Conservation (phyloP, 2,888 invertebrate genomes). For the Gymnocheta viridis region DNA sequence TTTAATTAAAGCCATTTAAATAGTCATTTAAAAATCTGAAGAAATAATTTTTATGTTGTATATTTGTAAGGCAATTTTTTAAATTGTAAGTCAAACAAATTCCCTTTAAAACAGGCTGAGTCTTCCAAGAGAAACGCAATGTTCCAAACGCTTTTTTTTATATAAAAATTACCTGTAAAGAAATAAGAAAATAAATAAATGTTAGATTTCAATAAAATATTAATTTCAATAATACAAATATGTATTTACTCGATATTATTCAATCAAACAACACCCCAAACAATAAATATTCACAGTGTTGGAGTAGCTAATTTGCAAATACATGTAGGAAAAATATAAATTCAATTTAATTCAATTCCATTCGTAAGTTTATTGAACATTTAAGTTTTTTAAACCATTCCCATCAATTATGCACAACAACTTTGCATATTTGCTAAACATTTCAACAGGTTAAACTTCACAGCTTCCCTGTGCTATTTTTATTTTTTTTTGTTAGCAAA, state of each 20-base stretch:
- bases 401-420: background rate
- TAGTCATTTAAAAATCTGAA: background rate
- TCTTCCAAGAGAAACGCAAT: background rate
- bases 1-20: background rate
- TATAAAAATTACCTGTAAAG: slow-evolving; percentile 52
- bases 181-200: slow-evolving; percentile 10
- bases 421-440: slow-evolving; percentile 6
- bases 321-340: too few species aligned
- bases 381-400: background rate
- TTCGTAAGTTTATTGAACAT: background rate
- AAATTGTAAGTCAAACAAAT: background rate
- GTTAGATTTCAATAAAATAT: too few species aligned
- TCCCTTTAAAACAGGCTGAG: background rate
- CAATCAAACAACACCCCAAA: too few species aligned
- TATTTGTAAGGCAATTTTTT: background rate
- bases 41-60: too few species aligned
- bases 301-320: too few species aligned
- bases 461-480: background rate
- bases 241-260: too few species aligned
- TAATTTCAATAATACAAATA: too few species aligned
- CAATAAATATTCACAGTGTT: too few species aligned
- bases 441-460: background rate
- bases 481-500: background rate
- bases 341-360: too few species aligned
- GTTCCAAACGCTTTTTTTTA: background rate